These are phyloP conservation scores for Leptonema lineaticorne DNA, from an alignment of 1,140 invertebrate species.

Conservation along the genomic window DNA sequence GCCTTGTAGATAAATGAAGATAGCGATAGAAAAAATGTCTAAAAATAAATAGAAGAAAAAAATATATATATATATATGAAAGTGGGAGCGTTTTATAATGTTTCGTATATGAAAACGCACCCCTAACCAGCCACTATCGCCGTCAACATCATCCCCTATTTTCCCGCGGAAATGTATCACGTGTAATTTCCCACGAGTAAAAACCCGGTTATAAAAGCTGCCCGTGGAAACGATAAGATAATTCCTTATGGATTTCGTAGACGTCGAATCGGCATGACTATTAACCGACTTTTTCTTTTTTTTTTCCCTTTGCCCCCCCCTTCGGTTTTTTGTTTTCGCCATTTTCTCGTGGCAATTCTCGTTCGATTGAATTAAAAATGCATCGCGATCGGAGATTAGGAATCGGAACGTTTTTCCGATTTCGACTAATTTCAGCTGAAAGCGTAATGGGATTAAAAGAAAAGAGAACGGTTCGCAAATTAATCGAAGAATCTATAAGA, in stretches of 20 bases:
- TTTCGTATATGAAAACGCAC: not conserved
- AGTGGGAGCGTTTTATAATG: too few species aligned
- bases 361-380: not conserved
- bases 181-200: constrained; percentile 17
- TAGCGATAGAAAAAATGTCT: not conserved
- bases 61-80: not conserved
- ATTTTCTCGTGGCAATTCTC: not conserved
- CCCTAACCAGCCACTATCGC: too few species aligned
- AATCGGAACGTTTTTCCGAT: not conserved
- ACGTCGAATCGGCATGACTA: not conserved
- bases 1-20: constrained; percentile 18
- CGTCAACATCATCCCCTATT: too few species aligned
- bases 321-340: too few species aligned
- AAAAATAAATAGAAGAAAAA: not conserved
- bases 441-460: too few species aligned
- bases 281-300: not conserved
- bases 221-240: constrained; percentile 4
- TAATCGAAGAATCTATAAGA: too few species aligned
- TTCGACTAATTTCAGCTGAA: too few species aligned
- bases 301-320: not conserved
- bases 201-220: constrained; percentile 17
- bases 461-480: too few species aligned
- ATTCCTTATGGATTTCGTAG: constrained; percentile 15
- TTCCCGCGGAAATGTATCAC: constrained; percentile 11
- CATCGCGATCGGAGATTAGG: not conserved